A percentile compares a stretch with the other conserved stretches of the same genome.
These are phyloP conservation scores for Apantesis nais DNA, from an alignment of 2,888 invertebrate genomes.

Conservation along the genomic window DNA sequence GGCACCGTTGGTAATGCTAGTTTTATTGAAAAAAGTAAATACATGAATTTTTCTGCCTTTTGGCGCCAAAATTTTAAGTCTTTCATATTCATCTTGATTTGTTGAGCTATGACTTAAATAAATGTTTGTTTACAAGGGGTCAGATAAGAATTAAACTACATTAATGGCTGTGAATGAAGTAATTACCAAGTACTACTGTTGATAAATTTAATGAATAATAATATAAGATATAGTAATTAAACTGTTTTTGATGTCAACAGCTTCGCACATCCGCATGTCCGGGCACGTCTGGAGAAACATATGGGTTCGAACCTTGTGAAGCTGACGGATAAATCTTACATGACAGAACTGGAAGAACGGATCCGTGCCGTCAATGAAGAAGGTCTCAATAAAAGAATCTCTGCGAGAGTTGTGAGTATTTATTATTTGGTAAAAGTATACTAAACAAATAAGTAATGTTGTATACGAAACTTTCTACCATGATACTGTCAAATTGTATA, in stretches of 20 bases:
- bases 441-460: background rate
- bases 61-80: conserved; percentile 29
- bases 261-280: conserved; percentile 87
- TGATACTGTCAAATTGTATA: background rate
- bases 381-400: conserved; percentile 87
- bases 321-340: conserved; percentile 88
- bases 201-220: background rate
- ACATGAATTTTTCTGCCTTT: background rate
- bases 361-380: conserved; percentile 88
- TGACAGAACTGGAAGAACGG: conserved; percentile 87
- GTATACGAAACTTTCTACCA: background rate
- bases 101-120: background rate
- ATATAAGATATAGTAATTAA: background rate
- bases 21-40: no score
- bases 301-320: conserved; percentile 89
- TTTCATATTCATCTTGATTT: background rate
- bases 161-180: background rate
- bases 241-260: conserved; percentile 62
- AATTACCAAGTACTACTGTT: background rate
- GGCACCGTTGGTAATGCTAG: no score
- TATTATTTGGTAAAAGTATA: background rate
- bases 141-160: background rate
- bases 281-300: conserved; percentile 88
- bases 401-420: conserved; percentile 85
- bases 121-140: background rate